phyloP scores from a whole-genome alignment of 1,140 invertebrate genomes.

The Solen grandis region DNA sequence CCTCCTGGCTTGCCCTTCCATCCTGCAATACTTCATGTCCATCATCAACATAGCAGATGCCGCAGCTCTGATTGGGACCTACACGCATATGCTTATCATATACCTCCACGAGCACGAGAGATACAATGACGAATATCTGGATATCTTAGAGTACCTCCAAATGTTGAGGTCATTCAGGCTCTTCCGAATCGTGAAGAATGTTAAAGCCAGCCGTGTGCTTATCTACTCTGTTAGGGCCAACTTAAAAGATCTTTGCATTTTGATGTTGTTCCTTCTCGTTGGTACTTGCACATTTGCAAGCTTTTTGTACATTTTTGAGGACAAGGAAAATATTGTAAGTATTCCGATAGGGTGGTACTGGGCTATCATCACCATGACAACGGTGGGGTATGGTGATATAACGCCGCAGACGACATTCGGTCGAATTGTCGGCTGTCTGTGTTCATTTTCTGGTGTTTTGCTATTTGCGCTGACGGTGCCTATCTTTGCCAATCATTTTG shows the following conservation, averaged over 20 bases:
- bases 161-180: constrained; percentile 40
- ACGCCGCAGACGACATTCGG: constrained; percentile 81
- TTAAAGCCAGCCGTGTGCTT: constrained; percentile 40
- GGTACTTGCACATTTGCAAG: constrained; percentile 38
- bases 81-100: neutral
- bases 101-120: neutral
- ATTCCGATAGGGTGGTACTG: constrained; percentile 50
- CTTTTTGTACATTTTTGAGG: constrained; percentile 29
- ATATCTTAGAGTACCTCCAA: constrained; percentile 24
- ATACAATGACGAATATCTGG: constrained; percentile 9
- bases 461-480: constrained; percentile 97
- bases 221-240: constrained; percentile 1
- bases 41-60: constrained; percentile 41
- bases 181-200: constrained; percentile 31
- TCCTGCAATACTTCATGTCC: constrained; percentile 36
- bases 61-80: constrained; percentile 18
- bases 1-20: constrained; percentile 24
- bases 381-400: constrained; percentile 92
- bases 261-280: constrained; percentile 29
- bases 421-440: constrained; percentile 97
- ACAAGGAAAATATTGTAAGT: constrained; percentile 3
- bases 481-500: constrained; percentile 93
- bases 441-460: constrained; percentile 95
- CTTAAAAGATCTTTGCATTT: constrained; percentile 20
- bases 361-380: constrained; percentile 99